Conservation (phyloP, 2,113 vertebrate species). For the Microtus richardsoni region DNA sequence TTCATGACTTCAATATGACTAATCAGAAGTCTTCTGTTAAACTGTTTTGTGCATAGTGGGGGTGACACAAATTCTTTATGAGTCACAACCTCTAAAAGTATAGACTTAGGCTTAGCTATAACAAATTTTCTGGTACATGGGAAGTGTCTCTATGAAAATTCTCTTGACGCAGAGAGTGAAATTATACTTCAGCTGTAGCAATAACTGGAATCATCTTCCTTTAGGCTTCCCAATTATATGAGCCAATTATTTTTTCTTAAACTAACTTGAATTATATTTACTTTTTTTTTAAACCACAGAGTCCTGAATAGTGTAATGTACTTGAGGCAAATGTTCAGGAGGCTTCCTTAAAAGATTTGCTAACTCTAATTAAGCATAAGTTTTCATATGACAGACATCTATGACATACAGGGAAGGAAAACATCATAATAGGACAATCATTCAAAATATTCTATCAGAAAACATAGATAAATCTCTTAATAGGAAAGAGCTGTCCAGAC, state of each 20-base stretch:
- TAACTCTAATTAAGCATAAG: conserved; percentile 31
- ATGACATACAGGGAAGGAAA: conserved; percentile 10
- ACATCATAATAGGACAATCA: neutral
- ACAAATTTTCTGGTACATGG: neutral
- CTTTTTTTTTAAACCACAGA: neutral
- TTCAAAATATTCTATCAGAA: conserved; percentile 24
- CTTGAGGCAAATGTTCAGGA: neutral
- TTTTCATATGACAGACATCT: neutral
- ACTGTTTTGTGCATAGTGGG: neutral
- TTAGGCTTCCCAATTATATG: neutral
- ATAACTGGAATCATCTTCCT: neutral
- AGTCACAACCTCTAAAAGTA: neutral
- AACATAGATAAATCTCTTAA: conserved; percentile 2
- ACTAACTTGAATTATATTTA: neutral
- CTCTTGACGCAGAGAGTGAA: neutral
- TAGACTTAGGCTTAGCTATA: neutral
- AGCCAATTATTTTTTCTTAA: conserved; percentile 37
- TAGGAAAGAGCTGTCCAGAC: neutral
- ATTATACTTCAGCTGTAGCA: neutral
- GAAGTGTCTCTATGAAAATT: neutral
- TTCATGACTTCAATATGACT: conserved; percentile 23
- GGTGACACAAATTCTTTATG: neutral
- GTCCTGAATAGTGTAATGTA: neutral
- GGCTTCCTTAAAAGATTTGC: neutral
- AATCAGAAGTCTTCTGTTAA: neutral